Percentiles rank a stretch among this genome's conserved stretches.
Conservation (phyloP, 2,113 vertebrate species). For the Onychostoma macrolepis region DNA sequence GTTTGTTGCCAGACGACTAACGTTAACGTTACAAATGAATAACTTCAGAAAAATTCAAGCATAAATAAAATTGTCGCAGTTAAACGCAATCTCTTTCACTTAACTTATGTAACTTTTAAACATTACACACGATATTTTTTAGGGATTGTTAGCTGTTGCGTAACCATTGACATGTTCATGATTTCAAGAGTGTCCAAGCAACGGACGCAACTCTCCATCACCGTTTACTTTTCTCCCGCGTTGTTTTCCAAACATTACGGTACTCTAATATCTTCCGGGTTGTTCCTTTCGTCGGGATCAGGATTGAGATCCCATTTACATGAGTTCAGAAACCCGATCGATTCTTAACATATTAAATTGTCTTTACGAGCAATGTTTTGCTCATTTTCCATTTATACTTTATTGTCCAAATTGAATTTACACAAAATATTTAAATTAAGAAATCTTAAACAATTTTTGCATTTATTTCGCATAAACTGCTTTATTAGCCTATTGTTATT, state of each 20-base stretch:
- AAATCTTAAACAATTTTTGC: background rate
- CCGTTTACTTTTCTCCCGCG: background rate
- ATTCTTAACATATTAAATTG: background rate
- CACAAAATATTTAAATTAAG: background rate
- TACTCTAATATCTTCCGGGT: slow-evolving; percentile 46
- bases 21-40: background rate
- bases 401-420: background rate
- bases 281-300: background rate
- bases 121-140: background rate
- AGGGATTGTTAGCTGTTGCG: background rate
- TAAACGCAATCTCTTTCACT: background rate
- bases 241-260: slow-evolving; percentile 39
- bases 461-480: background rate
- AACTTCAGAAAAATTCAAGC: background rate
- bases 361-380: background rate
- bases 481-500: slow-evolving; percentile 1
- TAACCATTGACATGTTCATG: background rate
- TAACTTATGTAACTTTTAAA: background rate
- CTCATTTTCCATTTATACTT: background rate
- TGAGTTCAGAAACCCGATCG: background rate
- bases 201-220: slow-evolving; percentile 39
- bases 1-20: slow-evolving; percentile 11
- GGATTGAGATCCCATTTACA: background rate
- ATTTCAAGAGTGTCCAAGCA: slow-evolving; percentile 57
- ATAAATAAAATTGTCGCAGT: background rate